phyloP scores from a whole-genome alignment of 2,113 vertebrate species.

The Plecturocebus donacophilus region DNA sequence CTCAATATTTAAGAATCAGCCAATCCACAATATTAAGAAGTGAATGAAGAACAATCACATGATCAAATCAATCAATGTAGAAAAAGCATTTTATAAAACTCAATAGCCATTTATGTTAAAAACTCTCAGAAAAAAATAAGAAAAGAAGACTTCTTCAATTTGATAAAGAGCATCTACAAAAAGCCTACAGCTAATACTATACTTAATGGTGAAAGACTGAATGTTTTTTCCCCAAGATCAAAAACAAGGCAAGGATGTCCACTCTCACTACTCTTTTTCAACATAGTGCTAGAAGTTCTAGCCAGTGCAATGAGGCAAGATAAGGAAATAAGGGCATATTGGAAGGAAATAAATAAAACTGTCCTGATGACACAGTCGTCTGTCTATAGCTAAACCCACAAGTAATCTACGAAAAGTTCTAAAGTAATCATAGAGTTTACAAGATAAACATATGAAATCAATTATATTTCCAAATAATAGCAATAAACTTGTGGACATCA shows the following conservation, averaged over 20 bases:
- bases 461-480: not conserved
- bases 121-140: not conserved
- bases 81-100: not conserved
- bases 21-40: not conserved
- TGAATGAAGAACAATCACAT: not conserved
- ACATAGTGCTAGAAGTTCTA: not conserved
- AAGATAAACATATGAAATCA: not conserved
- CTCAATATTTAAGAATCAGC: slow-evolving; percentile 21
- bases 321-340: not conserved
- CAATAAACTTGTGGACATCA: not conserved
- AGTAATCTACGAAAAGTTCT: not conserved
- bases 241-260: not conserved
- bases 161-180: not conserved
- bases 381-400: not conserved
- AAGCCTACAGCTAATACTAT: not conserved
- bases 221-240: not conserved
- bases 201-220: not conserved
- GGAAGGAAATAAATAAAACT: not conserved
- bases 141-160: not conserved
- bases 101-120: not conserved
- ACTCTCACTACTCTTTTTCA: not conserved
- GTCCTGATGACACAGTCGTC: not conserved
- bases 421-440: not conserved
- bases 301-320: not conserved
- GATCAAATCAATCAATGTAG: not conserved